These are phyloP conservation scores for Callyntrura guangdongensis DNA, from an alignment of 2,888 invertebrate genomes.

Conservation along the genomic window DNA sequence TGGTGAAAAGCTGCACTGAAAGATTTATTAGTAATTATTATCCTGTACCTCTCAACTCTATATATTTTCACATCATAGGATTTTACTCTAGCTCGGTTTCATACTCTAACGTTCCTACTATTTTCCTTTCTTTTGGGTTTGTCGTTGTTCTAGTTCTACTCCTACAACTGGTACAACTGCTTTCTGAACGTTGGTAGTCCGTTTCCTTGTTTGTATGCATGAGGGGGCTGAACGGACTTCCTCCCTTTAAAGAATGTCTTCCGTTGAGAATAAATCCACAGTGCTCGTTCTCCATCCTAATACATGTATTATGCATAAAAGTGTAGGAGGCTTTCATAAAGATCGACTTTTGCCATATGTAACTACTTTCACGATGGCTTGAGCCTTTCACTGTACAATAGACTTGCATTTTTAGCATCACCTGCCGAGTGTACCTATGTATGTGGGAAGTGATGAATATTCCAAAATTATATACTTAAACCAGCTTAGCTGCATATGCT, in stretches of 20 bases:
- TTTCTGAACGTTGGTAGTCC: slow-evolving; percentile 1
- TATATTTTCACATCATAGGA: not conserved
- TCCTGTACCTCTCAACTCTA: not conserved
- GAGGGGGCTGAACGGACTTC: slow-evolving; percentile 42
- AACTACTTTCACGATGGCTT: not conserved
- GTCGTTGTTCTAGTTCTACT: not conserved
- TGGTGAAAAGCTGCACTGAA: not conserved
- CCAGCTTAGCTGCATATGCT: too few species aligned
- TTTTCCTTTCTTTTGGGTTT: not conserved
- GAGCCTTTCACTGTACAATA: not conserved
- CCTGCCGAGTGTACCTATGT: not conserved
- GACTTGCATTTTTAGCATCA: not conserved
- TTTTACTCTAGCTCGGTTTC: not conserved
- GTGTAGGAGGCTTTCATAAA: not conserved
- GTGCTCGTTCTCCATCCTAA: not conserved
- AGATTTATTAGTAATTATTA: slow-evolving; percentile 64
- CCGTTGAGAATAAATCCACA: not conserved
- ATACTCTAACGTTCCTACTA: not conserved
- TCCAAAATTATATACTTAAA: too few species aligned
- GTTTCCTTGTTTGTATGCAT: slow-evolving; percentile 56
- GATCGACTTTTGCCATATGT: not conserved
- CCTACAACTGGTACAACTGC: not conserved
- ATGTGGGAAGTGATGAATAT: too few species aligned
- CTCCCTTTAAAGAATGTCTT: slow-evolving; percentile 43
- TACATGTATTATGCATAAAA: not conserved